Evolutionary conservation across 2,888 invertebrate genomes (phyloP), one percentile per base, ranked within the genome.

Genomic region (Coecobrya sp.): DNA sequence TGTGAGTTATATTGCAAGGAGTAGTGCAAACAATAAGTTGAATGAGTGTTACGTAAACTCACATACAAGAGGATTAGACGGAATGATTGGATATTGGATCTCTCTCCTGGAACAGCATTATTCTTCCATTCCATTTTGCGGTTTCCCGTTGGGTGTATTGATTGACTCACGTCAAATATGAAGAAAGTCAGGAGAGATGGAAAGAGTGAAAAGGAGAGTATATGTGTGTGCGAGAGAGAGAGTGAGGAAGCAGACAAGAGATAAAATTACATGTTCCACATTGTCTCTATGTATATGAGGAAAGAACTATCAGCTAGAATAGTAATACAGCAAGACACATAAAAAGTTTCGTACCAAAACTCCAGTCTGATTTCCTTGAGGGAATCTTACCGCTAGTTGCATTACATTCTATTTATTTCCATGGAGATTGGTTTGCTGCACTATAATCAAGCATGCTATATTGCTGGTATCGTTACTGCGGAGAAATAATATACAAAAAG

Each of bases 131-230:
- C 81, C 84, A 84, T 84, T 89, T 65, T 65, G 79, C 42, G 27
- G 49, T 36, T 76, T 86, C 62, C 87, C 79, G 30, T 79, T 65
- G 86, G 86, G 68, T 68, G 30, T 86, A 89, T 55, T 89, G 82
- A 89, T 89, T 89, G 89, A 89, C 89, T 85, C 90, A 84, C 62
- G 90, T 85, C 84, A 90, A 76, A 62, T 49, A 62, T 76, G 90
- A 90, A 68, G 59, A 89, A 59, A 81, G 76, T 76, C 55, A 86
- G 81, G 22, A 65, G 62, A 62, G 68, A 68, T 27, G 19, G 59
- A 42, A 42, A 42, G 22, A 68, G 30, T 7, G 49, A 49, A 11
- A n/a, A 8, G 25, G 62, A 62, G 62, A n/a, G 62, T 59, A 13
- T 59, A 19, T 62, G 62, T 62, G 62, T 27, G 65, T 27, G 27